phyloP scores from a whole-genome alignment of 2,113 vertebrate genomes.

The Platycercus adscitus region DNA sequence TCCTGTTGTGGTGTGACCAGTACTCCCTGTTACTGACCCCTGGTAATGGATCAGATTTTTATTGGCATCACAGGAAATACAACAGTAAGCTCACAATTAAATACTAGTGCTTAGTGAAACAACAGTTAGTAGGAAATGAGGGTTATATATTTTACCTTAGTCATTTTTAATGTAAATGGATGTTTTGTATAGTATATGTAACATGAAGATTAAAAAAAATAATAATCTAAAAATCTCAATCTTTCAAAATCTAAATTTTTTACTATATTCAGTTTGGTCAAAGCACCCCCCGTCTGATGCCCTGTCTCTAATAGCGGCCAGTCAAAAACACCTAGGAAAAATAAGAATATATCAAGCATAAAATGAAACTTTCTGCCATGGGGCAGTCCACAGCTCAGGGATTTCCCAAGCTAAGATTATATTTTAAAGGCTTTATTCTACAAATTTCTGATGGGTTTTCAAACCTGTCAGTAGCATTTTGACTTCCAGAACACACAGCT shows the following conservation, averaged over 20 bases:
- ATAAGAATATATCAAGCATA: constrained; percentile 30
- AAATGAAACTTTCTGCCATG: constrained; percentile 42
- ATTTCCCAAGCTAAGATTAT: constrained; percentile 14
- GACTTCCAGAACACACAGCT: background rate
- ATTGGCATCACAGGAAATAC: background rate
- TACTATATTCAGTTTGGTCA: background rate
- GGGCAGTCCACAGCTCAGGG: constrained; percentile 50
- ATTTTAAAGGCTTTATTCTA: constrained; percentile 9
- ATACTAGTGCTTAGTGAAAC: background rate
- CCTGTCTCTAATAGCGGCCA: background rate
- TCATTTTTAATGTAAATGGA: background rate
- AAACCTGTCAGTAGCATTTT: background rate
- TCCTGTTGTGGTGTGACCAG: background rate
- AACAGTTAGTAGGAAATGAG: background rate
- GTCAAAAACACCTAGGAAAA: constrained; percentile 2
- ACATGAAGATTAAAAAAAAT: background rate
- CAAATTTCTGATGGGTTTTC: constrained; percentile 41
- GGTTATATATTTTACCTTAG: background rate
- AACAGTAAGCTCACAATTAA: background rate
- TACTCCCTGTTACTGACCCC: background rate
- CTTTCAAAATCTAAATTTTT: background rate
- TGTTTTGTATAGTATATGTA: background rate
- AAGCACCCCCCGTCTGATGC: background rate
- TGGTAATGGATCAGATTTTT: background rate
- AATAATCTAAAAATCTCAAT: background rate